Percentiles rank a stretch among this genome's conserved stretches.
phyloP scores from a whole-genome alignment of 1,140 invertebrate genomes.

The Drosophila malerkotliana region DNA sequence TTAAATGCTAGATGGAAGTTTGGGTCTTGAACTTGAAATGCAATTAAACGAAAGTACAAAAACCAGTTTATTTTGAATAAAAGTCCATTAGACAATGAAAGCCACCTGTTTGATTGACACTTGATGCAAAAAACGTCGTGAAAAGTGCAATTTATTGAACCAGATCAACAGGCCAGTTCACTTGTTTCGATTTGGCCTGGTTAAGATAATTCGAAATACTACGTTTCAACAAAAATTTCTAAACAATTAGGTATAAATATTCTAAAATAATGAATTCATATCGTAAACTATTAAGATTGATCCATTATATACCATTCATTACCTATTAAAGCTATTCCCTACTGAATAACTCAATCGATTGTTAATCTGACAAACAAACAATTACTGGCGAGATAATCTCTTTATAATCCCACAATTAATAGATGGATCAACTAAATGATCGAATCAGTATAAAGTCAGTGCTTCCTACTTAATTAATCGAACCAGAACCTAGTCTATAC shows the following conservation, averaged over 20 bases:
- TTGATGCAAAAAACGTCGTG: constrained; percentile 9
- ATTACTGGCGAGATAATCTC: constrained; percentile 11
- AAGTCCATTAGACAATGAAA: constrained; percentile 24
- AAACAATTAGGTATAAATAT: background rate
- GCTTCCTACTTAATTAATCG: constrained; percentile 33
- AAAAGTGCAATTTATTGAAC: constrained; percentile 19
- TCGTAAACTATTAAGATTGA: background rate
- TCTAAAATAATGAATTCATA: background rate
- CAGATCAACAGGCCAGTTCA: background rate
- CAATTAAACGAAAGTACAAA: constrained; percentile 25
- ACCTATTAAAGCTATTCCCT: constrained; percentile 7
- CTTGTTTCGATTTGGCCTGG: background rate
- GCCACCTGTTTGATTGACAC: constrained; percentile 10
- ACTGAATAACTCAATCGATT: constrained; percentile 6
- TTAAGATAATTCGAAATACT: background rate
- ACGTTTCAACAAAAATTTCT: background rate
- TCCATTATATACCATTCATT: background rate
- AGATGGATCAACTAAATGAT: constrained; percentile 8
- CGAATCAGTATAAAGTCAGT: constrained; percentile 8
- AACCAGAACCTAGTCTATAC: background rate
- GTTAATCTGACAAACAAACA: constrained; percentile 3
- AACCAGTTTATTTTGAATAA: constrained; percentile 26
- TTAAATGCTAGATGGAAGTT: constrained; percentile 23
- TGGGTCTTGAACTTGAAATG: constrained; percentile 33
- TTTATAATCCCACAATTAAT: constrained; percentile 18